Conservation (phyloP, 2,113 vertebrate species). For the Nettapus auritus region DNA sequence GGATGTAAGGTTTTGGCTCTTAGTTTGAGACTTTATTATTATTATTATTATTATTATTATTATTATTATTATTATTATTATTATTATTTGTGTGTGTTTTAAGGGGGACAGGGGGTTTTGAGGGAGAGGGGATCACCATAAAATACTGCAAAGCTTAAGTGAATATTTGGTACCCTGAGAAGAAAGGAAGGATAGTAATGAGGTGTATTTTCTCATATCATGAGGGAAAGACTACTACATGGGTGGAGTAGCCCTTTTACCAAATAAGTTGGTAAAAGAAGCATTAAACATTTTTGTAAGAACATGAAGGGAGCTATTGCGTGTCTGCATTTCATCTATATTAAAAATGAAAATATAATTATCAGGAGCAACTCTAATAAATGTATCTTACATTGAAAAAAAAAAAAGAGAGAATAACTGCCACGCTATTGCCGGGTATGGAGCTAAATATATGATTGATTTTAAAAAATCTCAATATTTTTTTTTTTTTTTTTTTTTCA, state of each 20-base stretch:
- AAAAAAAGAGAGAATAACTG: background rate
- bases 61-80: no score
- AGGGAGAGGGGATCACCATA: background rate
- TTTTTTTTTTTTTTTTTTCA: background rate
- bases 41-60: background rate
- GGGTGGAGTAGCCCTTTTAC: background rate
- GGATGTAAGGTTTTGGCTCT: conserved; percentile 51
- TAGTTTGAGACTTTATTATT: background rate
- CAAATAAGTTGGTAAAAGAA: background rate
- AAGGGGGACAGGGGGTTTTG: background rate
- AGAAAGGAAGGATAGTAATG: background rate
- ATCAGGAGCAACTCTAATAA: background rate
- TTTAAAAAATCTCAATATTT: background rate
- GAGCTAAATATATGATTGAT: background rate
- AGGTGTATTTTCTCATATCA: background rate
- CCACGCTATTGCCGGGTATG: background rate
- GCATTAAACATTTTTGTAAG: background rate
- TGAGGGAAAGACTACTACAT: background rate
- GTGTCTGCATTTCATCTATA: background rate
- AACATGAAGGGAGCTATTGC: background rate
- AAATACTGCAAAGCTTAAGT: background rate
- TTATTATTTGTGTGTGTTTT: background rate
- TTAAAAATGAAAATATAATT: background rate
- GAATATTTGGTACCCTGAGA: background rate
- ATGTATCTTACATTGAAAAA: background rate